Conservation (phyloP, 1,140 invertebrate species). For the Lasioglossum albipes region DNA sequence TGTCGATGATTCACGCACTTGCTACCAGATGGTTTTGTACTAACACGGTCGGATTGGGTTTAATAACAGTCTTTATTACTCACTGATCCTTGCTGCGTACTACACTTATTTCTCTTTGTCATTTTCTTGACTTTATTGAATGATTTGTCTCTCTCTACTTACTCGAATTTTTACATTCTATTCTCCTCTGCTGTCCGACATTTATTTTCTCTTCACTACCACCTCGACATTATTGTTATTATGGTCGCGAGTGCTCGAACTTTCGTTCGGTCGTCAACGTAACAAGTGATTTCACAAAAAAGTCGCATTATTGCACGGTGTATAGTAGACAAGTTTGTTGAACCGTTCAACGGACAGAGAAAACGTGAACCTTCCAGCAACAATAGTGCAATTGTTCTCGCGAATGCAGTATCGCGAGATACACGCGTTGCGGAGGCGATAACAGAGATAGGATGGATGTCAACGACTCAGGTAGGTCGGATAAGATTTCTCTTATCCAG, state of each 20-base stretch:
- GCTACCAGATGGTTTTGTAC: background rate
- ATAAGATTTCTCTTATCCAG: conserved; percentile 56
- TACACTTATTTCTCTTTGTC: no score
- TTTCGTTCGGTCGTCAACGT: no score
- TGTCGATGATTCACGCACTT: background rate
- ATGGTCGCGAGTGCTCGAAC: no score
- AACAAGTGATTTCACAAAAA: no score
- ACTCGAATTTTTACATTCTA: no score
- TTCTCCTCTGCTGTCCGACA: no score
- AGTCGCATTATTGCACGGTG: background rate
- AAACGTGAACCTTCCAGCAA: background rate
- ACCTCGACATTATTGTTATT: no score
- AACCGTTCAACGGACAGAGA: background rate
- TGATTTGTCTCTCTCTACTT: no score
- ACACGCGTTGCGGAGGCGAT: conserved; percentile 29
- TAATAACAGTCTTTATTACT: no score
- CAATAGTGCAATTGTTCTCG: conserved; percentile 36
- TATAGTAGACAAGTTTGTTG: background rate
- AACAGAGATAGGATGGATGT: conserved; percentile 39
- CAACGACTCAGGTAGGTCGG: conserved; percentile 52
- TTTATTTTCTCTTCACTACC: no score
- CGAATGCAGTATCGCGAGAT: conserved; percentile 11
- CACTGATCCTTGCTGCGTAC: no score
- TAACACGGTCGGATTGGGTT: background rate
- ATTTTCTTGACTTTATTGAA: no score